These are phyloP conservation scores for Rhineura floridana DNA, from an alignment of 2,113 vertebrate species.

Conservation along the genomic window DNA sequence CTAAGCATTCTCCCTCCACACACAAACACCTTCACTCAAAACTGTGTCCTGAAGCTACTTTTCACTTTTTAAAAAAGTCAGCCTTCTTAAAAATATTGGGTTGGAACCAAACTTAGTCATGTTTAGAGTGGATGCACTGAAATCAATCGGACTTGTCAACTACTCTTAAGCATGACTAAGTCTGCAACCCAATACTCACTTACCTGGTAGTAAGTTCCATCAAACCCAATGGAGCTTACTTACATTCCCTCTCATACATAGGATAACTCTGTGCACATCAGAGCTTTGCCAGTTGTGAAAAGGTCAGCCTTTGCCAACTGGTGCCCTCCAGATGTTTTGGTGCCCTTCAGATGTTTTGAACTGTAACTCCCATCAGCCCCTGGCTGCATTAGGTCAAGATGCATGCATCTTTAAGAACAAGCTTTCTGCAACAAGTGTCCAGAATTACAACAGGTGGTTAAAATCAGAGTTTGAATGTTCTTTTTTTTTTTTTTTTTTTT, in stretches of 20 bases:
- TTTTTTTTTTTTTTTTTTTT: not conserved
- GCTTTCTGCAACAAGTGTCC: not conserved
- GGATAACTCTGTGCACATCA: too few species aligned
- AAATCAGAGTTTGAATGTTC: not conserved
- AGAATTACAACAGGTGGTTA: slow-evolving; percentile 8
- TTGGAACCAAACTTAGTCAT: not conserved
- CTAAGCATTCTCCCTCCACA: not conserved
- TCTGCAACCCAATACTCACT: too few species aligned
- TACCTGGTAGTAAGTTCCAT: too few species aligned
- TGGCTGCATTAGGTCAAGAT: not conserved
- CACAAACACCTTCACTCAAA: not conserved
- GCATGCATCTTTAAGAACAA: not conserved
- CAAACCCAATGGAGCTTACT: too few species aligned
- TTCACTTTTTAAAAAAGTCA: not conserved
- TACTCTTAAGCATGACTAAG: too few species aligned
- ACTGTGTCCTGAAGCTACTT: not conserved
- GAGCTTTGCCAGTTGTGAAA: not conserved
- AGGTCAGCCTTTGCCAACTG: not conserved
- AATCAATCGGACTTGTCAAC: too few species aligned
- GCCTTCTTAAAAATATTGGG: not conserved
- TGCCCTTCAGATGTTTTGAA: too few species aligned
- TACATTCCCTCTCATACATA: not conserved
- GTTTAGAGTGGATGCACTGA: too few species aligned
- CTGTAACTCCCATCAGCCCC: not conserved
- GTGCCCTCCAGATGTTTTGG: not conserved